These are phyloP conservation scores for Quadroppia sp. DNA, from an alignment of 2,888 invertebrate genomes.

Conservation along the genomic window DNA sequence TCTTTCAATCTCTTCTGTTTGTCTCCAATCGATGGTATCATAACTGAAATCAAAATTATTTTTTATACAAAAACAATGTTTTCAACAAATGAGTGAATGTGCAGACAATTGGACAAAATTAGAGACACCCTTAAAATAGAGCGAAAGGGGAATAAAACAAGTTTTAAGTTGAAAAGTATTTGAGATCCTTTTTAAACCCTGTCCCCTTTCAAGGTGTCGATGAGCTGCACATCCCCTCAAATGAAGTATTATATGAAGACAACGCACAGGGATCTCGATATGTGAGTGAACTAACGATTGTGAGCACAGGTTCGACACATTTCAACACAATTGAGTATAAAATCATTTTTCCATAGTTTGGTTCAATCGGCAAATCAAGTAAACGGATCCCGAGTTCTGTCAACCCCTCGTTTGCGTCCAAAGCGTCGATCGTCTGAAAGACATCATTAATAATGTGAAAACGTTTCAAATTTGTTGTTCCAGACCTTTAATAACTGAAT, in stretches of 20 bases:
- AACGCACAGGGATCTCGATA: slow-evolving; percentile 63
- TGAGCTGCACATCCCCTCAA: slow-evolving; percentile 52
- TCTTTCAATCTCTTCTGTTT: slow-evolving; percentile 61
- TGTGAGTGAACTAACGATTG: slow-evolving; percentile 91
- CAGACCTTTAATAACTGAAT: slow-evolving; percentile 59
- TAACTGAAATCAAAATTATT: slow-evolving; percentile 51
- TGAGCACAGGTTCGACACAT: slow-evolving; percentile 82
- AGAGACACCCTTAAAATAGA: too few species aligned
- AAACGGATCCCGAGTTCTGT: slow-evolving; percentile 89
- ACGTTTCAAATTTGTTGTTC: not conserved
- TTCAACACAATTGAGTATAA: slow-evolving; percentile 84
- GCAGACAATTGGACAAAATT: too few species aligned
- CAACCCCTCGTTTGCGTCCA: slow-evolving; percentile 78
- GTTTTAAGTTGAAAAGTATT: too few species aligned
- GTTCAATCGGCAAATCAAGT: slow-evolving; percentile 91
- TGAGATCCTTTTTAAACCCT: too few species aligned
- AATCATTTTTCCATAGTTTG: slow-evolving; percentile 94
- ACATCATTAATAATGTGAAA: not conserved
- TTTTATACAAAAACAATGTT: not conserved
- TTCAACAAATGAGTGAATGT: too few species aligned
- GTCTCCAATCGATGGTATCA: slow-evolving; percentile 60
- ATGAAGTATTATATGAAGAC: slow-evolving; percentile 59
- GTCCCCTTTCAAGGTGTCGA: too few species aligned
- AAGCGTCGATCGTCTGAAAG: slow-evolving; percentile 74
- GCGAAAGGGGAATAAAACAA: too few species aligned